Evolutionary conservation across 2,113 vertebrate genomes (phyloP), one percentile per base, ranked within the genome.

Genomic region (Thamnaconus septentrionalis): DNA sequence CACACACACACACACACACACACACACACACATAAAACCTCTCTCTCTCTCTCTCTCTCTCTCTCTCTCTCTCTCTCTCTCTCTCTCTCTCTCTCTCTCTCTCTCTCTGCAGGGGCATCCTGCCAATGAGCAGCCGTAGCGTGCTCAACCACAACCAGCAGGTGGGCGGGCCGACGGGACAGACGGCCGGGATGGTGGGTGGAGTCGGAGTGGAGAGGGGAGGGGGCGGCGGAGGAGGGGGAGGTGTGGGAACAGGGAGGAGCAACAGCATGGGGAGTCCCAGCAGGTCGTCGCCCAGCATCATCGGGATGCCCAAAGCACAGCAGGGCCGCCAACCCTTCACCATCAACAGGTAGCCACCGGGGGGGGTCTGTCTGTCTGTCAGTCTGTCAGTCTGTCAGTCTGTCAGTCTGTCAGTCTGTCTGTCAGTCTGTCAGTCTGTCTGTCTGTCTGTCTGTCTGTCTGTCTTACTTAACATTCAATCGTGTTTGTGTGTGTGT

Each of bases 281-380:
- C 70, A 98, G 92, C 91, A 93, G 97, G 88, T 95, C 95, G 90
- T 99, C 97, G 39, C 97, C 97, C 52, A 98, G 96, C 93, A 98
- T 99, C 93, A 98, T 98, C 89, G 98, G 96, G 87, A 98, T 98
- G 97, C 97, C 96, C 93, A 99, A 99, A 90, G 96, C 96, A 88
- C 96, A 96, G 85, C 94, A 95, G 80, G 93, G 95, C 71, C 94
- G 96, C 88, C 97, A 98, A 87, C 94, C 97, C 75, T 98, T 98
- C 93, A 98, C 97, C 88, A 96, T 99, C 87, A 98, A 97, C 95
- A 98, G 97, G 97, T 98, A 92, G 10, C 10, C 54, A 12, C 41
- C 12, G 2, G 18, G 18, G 18, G 18, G 18, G 18, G 8, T 5
- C 4, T 1, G 8, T 8, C 9, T 49, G 48, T 1, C 5, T 49